phyloP scores from a whole-genome alignment of 2,113 vertebrate species.

The Stegostoma tigrinum region DNA sequence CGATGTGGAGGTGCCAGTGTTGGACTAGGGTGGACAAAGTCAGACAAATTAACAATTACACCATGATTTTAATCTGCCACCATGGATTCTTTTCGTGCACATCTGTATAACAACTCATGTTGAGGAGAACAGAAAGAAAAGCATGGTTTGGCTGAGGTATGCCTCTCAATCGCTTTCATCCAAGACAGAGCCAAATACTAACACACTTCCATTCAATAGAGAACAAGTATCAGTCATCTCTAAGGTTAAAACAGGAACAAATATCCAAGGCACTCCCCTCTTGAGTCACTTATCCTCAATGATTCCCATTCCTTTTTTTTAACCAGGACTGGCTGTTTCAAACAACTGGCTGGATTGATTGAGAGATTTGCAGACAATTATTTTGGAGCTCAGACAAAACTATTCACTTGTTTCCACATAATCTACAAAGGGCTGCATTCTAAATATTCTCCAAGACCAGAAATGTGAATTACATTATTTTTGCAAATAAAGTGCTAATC shows the following conservation, averaged over 20 bases:
- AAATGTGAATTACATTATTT: neutral
- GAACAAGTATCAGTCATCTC: neutral
- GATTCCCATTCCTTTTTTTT: neutral
- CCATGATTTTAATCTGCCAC: neutral
- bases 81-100: neutral
- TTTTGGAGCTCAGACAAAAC: neutral
- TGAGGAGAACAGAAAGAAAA: neutral
- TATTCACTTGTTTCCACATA: neutral
- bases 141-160: neutral
- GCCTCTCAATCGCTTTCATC: neutral
- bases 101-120: neutral
- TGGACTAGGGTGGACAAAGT: no score
- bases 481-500: neutral
- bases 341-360: neutral
- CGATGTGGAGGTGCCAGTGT: no score
- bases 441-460: neutral
- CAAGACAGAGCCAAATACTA: neutral
- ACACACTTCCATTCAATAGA: neutral
- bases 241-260: neutral
- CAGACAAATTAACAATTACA: neutral
- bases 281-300: neutral
- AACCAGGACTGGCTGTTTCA: neutral
- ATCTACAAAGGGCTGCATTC: neutral
- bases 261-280: neutral
- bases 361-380: neutral